Base-by-base conservation (phyloP, 2,888 invertebrate species). In the Tachina lurida region DNA sequence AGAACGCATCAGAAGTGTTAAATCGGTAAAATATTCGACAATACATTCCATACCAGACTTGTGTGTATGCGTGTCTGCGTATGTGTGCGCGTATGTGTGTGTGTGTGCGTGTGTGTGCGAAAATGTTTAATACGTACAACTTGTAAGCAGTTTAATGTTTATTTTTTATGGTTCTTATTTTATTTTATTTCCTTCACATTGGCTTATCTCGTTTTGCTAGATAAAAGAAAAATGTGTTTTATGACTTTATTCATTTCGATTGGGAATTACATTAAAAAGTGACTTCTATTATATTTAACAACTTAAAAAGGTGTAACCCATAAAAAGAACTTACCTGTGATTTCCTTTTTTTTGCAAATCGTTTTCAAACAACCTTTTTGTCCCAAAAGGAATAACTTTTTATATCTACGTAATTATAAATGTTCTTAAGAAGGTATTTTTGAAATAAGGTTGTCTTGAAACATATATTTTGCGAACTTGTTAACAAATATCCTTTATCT, bases 221-320 rank as follows among this genome's bases (percentile, higher is more conserved):
- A 65, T 43, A 60, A 63, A 60, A 54, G 12, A 41, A 13, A 60
- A 45, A 62, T 8, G n/a, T 63, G 41, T 82, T 84, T 84, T 84
- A 84, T 81, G 73, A 73, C 76, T 80, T 81, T 52, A 71, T 81
- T 17, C 45, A 74, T 68, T 62, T 84, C 52, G 41, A 13, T 56
- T 43, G 39, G 60, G 56, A 58, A 65, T 71, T 54, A 19, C 17
- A 60, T 49, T 60, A 70, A 74, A 75, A 67, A 45, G 43, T 45
- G 31, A 31, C 7, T 58, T 58, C 15, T 80, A 74, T 81, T 68
- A 17, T 47, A n/a, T 58, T 58, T 49, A 31, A 45, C 39, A 41
- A 56, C 54, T n/a, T 22, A 47, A 81, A 81, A 81, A 75, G 81
- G 58, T 74, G 56, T 74, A 54, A 54, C 58, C 12, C 49, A 39